These are phyloP conservation scores for Homarus americanus DNA, from an alignment of 1,140 invertebrate genomes.

Conservation along the genomic window DNA sequence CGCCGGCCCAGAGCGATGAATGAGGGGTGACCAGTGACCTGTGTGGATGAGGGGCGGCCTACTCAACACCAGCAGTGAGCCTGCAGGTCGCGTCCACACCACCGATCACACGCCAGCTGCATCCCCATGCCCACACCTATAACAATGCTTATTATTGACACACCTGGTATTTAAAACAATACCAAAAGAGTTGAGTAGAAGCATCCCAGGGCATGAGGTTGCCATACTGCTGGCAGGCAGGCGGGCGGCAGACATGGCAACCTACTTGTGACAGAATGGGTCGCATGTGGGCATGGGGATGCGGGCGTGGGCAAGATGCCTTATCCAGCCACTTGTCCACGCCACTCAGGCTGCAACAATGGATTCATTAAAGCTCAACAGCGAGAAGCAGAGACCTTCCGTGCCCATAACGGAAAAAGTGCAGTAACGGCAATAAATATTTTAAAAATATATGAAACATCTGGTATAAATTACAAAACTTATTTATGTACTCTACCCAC, in stretches of 20 bases:
- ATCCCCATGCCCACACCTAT: slow-evolving; percentile 37
- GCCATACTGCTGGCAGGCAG: slow-evolving; percentile 54
- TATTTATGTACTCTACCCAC: slow-evolving; percentile 56
- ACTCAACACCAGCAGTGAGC: not conserved
- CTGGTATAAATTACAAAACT: slow-evolving; percentile 66
- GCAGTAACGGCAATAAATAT: slow-evolving; percentile 64
- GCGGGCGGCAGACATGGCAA: slow-evolving; percentile 49
- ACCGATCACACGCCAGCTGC: slow-evolving; percentile 30
- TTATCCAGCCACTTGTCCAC: not conserved
- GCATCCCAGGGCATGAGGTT: slow-evolving; percentile 42
- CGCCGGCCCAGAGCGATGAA: slow-evolving; percentile 37
- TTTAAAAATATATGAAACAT: slow-evolving; percentile 66
- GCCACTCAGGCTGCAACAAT: slow-evolving; percentile 38
- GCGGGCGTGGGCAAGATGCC: slow-evolving; percentile 21
- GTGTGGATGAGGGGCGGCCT: slow-evolving; percentile 14
- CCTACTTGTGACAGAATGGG: slow-evolving; percentile 38
- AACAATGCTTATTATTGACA: slow-evolving; percentile 52
- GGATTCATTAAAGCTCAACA: slow-evolving; percentile 62
- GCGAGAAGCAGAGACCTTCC: slow-evolving; percentile 58
- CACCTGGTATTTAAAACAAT: slow-evolving; percentile 60
- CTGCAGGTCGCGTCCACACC: slow-evolving; percentile 35
- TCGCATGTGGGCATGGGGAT: slow-evolving; percentile 34
- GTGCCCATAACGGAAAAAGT: slow-evolving; percentile 60
- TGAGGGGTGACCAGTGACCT: slow-evolving; percentile 19
- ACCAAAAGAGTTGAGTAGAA: slow-evolving; percentile 60